A percentile compares a stretch with the other conserved stretches of the same genome.
These are phyloP conservation scores for Nycteola revayana DNA, from an alignment of 2,888 invertebrate genomes.

Conservation along the genomic window DNA sequence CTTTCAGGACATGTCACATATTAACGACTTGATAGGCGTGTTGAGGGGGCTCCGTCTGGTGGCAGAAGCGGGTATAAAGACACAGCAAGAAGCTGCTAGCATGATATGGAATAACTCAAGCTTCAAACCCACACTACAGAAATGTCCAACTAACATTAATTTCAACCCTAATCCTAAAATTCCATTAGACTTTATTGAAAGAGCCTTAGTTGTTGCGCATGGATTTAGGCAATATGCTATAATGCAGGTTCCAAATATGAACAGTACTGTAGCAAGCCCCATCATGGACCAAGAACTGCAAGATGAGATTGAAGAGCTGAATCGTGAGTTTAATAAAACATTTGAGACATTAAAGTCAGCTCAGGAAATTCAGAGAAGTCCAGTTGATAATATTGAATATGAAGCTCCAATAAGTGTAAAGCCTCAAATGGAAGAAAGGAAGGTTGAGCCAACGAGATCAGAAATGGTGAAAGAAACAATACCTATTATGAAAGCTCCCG, in stretches of 20 bases:
- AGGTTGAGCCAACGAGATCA: constrained; percentile 8
- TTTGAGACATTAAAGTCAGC: constrained; percentile 60
- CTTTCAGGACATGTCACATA: constrained; percentile 79
- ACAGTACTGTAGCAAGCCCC: constrained; percentile 35
- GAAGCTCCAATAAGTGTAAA: constrained; percentile 41
- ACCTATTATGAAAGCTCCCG: constrained; percentile 6
- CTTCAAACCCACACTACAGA: constrained; percentile 72
- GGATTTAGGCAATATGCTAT: constrained; percentile 85
- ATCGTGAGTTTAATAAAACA: constrained; percentile 68
- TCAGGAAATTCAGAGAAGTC: too few species aligned
- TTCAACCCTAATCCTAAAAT: constrained; percentile 49
- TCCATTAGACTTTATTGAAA: constrained; percentile 77
- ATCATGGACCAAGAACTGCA: constrained; percentile 56
- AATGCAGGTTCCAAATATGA: constrained; percentile 58
- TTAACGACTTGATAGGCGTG: constrained; percentile 85
- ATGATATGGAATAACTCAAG: constrained; percentile 87
- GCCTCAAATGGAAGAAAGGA: constrained; percentile 7
- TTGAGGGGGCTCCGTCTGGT: constrained; percentile 87
- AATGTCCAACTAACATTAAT: constrained; percentile 57
- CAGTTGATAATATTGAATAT: constrained; percentile 22
- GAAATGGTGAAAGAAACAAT: constrained; percentile 3
- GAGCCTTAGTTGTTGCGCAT: constrained; percentile 86
- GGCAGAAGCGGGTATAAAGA: constrained; percentile 83
- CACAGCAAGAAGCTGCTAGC: constrained; percentile 84
- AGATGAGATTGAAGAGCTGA: constrained; percentile 69